Conservation (phyloP, 2,113 vertebrate genomes). For the Silurus asotus region DNA sequence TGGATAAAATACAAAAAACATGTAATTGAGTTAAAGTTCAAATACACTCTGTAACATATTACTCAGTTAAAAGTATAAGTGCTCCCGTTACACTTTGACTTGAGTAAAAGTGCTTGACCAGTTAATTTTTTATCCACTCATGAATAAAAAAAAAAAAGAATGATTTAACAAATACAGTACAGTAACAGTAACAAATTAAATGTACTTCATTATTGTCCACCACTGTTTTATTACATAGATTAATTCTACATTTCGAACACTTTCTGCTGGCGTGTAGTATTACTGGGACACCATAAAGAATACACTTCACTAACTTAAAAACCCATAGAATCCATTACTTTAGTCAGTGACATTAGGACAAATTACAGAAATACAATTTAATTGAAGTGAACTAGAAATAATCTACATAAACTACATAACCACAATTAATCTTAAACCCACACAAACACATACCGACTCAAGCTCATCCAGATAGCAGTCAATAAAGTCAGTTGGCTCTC, state of each 20-base stretch:
- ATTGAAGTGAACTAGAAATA: not conserved
- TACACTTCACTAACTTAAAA: not conserved
- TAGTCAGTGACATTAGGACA: not conserved
- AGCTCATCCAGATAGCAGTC: constrained; percentile 64
- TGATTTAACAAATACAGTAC: too few species aligned
- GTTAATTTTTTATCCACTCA: too few species aligned
- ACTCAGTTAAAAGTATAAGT: too few species aligned
- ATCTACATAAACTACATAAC: not conserved
- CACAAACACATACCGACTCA: constrained; percentile 41
- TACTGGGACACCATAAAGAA: not conserved
- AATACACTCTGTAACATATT: too few species aligned
- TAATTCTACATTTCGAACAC: not conserved
- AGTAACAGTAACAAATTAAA: too few species aligned
- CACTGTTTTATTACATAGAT: not conserved
- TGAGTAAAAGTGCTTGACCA: too few species aligned
- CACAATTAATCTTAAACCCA: not conserved
- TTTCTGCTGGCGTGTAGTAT: not conserved
- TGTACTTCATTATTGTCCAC: too few species aligned
- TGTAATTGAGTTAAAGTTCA: too few species aligned
- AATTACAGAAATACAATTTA: not conserved
- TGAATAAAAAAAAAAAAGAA: too few species aligned
- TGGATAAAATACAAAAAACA: too few species aligned
- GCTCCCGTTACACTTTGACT: too few species aligned
- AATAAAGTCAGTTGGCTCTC: constrained; percentile 55
- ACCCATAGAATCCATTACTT: not conserved